Evolutionary conservation across 2,797 vertebrate genomes (phyloP), one percentile per base, ranked within the genome.

Genomic region (Balearica regulorum): DNA sequence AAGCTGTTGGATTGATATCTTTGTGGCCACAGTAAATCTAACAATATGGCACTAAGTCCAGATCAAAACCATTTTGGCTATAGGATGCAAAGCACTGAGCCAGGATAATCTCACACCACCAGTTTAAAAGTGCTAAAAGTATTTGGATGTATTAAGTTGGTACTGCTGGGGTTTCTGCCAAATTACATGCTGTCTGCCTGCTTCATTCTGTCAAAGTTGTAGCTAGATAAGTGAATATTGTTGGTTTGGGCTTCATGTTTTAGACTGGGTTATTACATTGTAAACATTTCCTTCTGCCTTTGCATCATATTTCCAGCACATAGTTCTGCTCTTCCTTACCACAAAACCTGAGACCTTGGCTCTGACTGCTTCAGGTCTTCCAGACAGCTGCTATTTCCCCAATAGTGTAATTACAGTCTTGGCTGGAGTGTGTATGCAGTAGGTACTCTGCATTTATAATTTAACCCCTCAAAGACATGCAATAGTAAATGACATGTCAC

Each of bases 281-380:
- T 31, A 75, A 92, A 65, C 12, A 57, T 78, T 90, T 54, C 61
- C 13, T 44, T 75, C 71, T 71, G 39, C 29, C 25, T 64, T 90
- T 1, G 4, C 2, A 3, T 69, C 2, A 0, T 35, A 39, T 82
- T 76, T 90, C 58, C 3, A 11, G 15, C 7, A 69, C 0, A 1
- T 35, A 72, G 10, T 53, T 89, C 81, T 90, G 28, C 43, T 82
- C 10, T 82, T 92, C 43, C 10, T 79, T 76, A 28, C 9, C 39
- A 76, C 18, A 91, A 13, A 91, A 64, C 39, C 16, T 8, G 43
- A 82, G 58, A 69, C 13, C 7, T 58, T 75, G 41, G 4, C 81
- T 90, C 46, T 82, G 70, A 31, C 16, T 41, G 24, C 60, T 80
- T 80, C 48, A 62, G 58, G 51, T 82, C 70, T 76, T 87, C 54